Evolutionary conservation across 2,113 vertebrate species (phyloP).

Genomic region (Pteruthius melanotis): DNA sequence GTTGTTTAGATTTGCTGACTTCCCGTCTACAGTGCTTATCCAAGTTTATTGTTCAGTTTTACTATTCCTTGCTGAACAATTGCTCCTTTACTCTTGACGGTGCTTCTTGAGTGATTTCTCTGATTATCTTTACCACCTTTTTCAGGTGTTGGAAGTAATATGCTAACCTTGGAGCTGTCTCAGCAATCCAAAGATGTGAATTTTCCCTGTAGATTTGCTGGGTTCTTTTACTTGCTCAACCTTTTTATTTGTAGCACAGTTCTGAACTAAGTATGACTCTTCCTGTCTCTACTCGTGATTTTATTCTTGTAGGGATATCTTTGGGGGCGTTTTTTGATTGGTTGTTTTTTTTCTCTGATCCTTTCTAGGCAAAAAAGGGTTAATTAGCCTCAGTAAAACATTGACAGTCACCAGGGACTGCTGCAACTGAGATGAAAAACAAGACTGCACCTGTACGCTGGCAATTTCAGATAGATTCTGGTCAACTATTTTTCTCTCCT

Average conservation of each 20-base stretch:
- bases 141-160: constrained; percentile 39
- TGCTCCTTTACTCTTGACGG: constrained; percentile 23
- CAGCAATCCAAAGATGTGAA: neutral
- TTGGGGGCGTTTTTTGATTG: rapidly evolving
- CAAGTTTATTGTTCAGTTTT: constrained; percentile 52
- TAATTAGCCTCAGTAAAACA: constrained; percentile 73
- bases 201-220: neutral
- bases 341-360: neutral
- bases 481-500: constrained; percentile 74
- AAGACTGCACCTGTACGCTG: constrained; percentile 80
- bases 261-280: neutral
- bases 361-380: constrained; percentile 61
- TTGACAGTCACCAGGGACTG: constrained; percentile 74
- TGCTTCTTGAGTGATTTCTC: constrained; percentile 30
- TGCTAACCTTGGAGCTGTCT: constrained; percentile 9
- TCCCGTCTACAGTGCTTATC: constrained; percentile 49
- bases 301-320: neutral
- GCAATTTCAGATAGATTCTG: constrained; percentile 76
- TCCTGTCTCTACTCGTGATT: neutral
- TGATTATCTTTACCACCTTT: constrained; percentile 42
- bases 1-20: constrained; percentile 46
- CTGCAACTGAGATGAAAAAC: constrained; percentile 74
- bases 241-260: neutral
- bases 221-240: neutral
- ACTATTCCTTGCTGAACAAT: constrained; percentile 53